Base-by-base conservation (phyloP, 2,797 vertebrate species). In the Microcaecilia unicolor region DNA sequence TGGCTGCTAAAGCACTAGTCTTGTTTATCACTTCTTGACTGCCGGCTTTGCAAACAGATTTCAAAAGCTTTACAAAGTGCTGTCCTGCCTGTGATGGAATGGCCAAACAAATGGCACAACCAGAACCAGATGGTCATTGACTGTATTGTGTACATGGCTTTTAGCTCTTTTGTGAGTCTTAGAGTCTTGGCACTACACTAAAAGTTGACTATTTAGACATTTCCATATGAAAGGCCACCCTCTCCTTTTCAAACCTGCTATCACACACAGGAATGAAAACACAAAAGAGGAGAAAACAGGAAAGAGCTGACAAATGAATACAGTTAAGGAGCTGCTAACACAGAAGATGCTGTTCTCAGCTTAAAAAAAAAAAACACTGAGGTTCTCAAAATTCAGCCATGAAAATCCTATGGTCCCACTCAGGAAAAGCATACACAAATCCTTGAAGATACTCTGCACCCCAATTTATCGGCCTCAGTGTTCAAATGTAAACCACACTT, bases 381-480 rank as follows among this genome's bases (percentile, higher is more conserved):
- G 31, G 41, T 20, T 2, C 1, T 10, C 6, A 8, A 38, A 36
- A 16, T 39, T 57, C 2, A 1, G 24, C 51, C 6, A 3, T 36
- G 61, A 56, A 40, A 58, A 39, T 37, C 61, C 27, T 16, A 33
- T 32, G 63, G 68, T 74, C 64, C 28, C 10, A 54, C 15, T 3
- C 22, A 48, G 32, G 37, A 43, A 21, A 50, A 42, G 10, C 28
- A 31, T 9, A 39, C 34, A 25, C 33, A 63, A 10, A 19, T 15
- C 19, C 1, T 31, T 23, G 44, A 51, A 51, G 52, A 44, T 43
- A 67, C 48, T 35, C 40, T 28, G 39, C 48, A 39, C 43, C 33
- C 33, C 28, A 50, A 51, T 70, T 70, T 62, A 74, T 44, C 53
- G n/a, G 45, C 51, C 45, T 50, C 59, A 4, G 62, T 75, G 55